These are phyloP conservation scores for Psittacara wagleri DNA, from an alignment of 2,113 vertebrate genomes.

Conservation along the genomic window DNA sequence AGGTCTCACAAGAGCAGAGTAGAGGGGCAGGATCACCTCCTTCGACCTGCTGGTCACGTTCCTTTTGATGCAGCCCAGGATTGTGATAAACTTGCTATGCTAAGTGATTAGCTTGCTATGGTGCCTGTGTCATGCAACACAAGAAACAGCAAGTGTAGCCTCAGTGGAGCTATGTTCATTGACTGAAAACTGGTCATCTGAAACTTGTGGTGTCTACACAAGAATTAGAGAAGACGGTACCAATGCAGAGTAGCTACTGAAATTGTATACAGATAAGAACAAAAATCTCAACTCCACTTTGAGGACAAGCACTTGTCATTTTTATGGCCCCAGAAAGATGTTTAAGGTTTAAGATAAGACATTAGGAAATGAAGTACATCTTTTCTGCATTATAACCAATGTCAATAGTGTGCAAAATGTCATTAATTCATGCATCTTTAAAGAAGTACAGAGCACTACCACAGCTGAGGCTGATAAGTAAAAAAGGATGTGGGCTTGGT, in stretches of 20 bases:
- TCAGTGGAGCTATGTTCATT: not conserved
- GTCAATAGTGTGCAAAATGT: not conserved
- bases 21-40: too few relatives aligned
- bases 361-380: not conserved
- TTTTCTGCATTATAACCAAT: not conserved
- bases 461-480: not conserved
- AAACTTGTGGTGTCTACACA: not conserved
- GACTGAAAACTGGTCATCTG: not conserved
- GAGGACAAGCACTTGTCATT: not conserved
- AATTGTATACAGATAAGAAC: not conserved
- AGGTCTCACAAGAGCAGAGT: too few relatives aligned
- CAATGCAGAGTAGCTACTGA: not conserved
- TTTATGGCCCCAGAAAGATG: not conserved
- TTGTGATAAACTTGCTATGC: too few relatives aligned
- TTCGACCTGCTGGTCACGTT: too few relatives aligned
- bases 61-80: too few relatives aligned
- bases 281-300: not conserved
- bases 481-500: not conserved
- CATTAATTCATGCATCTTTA: not conserved
- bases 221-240: not conserved
- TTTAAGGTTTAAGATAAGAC: not conserved
- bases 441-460: not conserved
- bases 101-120: too few relatives aligned
- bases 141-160: not conserved
- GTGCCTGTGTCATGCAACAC: fast-evolving